phyloP scores from a whole-genome alignment of 2,797 vertebrate species.

The Lophotriccus pileatus region DNA sequence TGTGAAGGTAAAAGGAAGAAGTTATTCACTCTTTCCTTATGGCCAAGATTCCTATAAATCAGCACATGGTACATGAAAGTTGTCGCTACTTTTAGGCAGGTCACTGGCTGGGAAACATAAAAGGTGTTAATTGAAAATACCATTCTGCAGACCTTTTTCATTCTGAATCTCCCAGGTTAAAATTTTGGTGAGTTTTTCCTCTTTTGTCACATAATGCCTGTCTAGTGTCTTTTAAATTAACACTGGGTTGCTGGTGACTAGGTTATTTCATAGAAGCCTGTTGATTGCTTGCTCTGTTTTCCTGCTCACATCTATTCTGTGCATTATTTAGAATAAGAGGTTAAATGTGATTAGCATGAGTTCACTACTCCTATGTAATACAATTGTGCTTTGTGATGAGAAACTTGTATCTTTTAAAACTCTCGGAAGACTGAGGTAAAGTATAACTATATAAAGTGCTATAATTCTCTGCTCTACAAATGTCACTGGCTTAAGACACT shows the following conservation, averaged over 20 bases:
- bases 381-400: neutral
- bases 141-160: neutral
- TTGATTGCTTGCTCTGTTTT: neutral
- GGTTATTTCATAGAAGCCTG: constrained; percentile 5
- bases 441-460: neutral
- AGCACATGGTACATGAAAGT: neutral
- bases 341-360: constrained; percentile 13
- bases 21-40: neutral
- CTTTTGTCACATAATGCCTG: constrained; percentile 2
- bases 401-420: neutral
- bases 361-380: neutral
- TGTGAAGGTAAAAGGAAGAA: constrained; percentile 1
- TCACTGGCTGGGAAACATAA: constrained; percentile 13
- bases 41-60: constrained; percentile 25
- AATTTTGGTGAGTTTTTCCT: constrained; percentile 24
- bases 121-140: constrained; percentile 65
- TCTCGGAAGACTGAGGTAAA: neutral
- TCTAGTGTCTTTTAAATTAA: constrained; percentile 39
- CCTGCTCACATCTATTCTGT: neutral
- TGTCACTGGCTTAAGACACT: neutral
- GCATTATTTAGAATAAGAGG: constrained; percentile 27
- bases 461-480: neutral
- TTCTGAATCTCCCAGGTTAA: constrained; percentile 50
- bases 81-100: constrained; percentile 56
- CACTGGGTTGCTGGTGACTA: neutral